phyloP scores from a whole-genome alignment of 2,797 vertebrate genomes.

The Anomalospiza imberbis region DNA sequence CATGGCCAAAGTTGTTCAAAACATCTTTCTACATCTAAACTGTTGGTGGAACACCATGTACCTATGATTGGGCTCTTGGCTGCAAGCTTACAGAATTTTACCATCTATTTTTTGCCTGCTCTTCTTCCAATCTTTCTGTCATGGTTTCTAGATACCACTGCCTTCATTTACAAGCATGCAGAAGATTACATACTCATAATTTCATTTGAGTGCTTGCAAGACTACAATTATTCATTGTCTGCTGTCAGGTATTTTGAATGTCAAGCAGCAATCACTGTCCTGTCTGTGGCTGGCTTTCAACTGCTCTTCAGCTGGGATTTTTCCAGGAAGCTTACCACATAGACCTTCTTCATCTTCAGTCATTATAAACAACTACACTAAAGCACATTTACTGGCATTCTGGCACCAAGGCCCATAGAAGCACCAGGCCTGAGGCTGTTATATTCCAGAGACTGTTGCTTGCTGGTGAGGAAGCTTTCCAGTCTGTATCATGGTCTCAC shows the following conservation, averaged over 20 bases:
- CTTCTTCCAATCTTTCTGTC: background rate
- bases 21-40: background rate
- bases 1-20: background rate
- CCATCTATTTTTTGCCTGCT: background rate
- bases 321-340: background rate
- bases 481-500: background rate
- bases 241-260: background rate
- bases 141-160: background rate
- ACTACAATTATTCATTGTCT: background rate
- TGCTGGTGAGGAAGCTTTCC: background rate
- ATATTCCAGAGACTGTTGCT: background rate
- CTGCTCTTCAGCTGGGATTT: background rate
- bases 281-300: background rate
- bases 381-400: background rate
- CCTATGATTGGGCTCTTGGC: rapidly evolving
- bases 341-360: background rate
- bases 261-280: background rate
- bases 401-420: background rate
- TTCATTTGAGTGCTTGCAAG: background rate
- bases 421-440: background rate
- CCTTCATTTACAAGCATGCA: background rate
- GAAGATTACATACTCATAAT: background rate
- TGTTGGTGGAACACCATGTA: background rate
- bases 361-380: background rate
- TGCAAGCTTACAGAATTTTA: background rate